Conservation (phyloP, 2,113 vertebrate genomes). For the Tragelaphus scriptus region DNA sequence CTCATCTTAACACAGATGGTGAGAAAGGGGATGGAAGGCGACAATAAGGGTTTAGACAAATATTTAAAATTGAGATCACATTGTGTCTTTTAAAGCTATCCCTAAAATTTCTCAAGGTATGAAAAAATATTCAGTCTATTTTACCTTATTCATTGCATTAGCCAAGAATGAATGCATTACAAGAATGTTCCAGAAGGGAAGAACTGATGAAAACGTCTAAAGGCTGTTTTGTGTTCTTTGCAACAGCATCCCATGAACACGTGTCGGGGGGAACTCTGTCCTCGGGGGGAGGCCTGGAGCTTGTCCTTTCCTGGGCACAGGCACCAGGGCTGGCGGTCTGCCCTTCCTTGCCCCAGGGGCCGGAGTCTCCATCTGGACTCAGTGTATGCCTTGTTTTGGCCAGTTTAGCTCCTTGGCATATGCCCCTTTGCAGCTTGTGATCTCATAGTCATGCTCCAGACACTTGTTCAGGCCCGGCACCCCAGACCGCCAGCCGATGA, state of each 20-base stretch:
- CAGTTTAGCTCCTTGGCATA: constrained; percentile 79
- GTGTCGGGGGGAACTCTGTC: rapidly evolving
- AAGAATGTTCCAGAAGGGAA: not conserved
- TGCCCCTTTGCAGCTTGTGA: constrained; percentile 79
- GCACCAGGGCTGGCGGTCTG: rapidly evolving
- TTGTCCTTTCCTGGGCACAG: too few species aligned
- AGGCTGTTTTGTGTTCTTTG: not conserved
- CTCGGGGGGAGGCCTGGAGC: rapidly evolving
- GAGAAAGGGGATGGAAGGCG: rapidly evolving
- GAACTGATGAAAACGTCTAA: rapidly evolving
- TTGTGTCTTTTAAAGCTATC: not conserved
- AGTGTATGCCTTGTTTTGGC: constrained; percentile 76
- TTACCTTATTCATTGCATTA: not conserved
- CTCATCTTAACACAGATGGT: not conserved
- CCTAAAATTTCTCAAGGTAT: not conserved
- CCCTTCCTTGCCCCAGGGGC: rapidly evolving
- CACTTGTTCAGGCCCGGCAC: constrained; percentile 73
- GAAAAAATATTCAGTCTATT: not conserved
- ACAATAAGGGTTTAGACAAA: not conserved
- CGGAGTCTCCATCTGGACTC: not conserved
- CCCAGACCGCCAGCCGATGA: constrained; percentile 89
- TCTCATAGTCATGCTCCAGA: constrained; percentile 73
- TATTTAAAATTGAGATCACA: not conserved
- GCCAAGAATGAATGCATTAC: not conserved
- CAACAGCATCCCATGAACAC: not conserved